Conservation (phyloP, 2,888 invertebrate species). For the Mythimna pallens region DNA sequence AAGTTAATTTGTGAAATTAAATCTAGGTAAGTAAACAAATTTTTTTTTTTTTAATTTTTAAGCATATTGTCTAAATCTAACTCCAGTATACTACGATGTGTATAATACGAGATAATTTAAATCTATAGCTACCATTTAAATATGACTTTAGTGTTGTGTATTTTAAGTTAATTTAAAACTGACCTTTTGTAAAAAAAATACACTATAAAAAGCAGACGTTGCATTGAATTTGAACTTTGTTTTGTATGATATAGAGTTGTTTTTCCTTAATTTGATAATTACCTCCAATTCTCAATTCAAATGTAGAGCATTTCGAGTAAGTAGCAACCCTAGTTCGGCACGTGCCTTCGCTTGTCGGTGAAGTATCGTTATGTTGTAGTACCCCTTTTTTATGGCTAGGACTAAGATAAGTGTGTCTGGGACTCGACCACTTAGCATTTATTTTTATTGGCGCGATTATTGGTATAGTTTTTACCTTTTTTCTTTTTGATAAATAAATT, state of each 20-base stretch:
- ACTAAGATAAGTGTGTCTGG: constrained; percentile 15
- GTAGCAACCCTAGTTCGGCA: constrained; percentile 48
- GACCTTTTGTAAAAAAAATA: too few relatives aligned
- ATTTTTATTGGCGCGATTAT: constrained; percentile 22
- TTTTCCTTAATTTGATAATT: background rate
- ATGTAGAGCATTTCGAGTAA: background rate
- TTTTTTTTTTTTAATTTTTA: too few relatives aligned
- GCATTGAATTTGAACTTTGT: background rate
- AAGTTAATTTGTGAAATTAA: too few relatives aligned
- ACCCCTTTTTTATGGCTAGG: constrained; percentile 13
- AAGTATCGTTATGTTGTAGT: constrained; percentile 21
- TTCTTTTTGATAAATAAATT: background rate
- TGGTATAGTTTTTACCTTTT: background rate
- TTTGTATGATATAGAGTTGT: background rate
- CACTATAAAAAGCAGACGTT: too few relatives aligned
- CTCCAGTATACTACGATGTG: too few relatives aligned
- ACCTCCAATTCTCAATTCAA: background rate
- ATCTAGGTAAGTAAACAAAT: too few relatives aligned
- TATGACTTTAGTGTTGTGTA: too few relatives aligned
- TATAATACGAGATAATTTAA: too few relatives aligned
- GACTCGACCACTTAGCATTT: constrained; percentile 1
- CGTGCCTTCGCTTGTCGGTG: constrained; percentile 39
- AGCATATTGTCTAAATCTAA: too few relatives aligned
- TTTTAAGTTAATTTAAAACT: too few relatives aligned
- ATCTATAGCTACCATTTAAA: too few relatives aligned